These are phyloP conservation scores for Cariama cristata DNA, from an alignment of 2,113 vertebrate genomes.

Conservation along the genomic window DNA sequence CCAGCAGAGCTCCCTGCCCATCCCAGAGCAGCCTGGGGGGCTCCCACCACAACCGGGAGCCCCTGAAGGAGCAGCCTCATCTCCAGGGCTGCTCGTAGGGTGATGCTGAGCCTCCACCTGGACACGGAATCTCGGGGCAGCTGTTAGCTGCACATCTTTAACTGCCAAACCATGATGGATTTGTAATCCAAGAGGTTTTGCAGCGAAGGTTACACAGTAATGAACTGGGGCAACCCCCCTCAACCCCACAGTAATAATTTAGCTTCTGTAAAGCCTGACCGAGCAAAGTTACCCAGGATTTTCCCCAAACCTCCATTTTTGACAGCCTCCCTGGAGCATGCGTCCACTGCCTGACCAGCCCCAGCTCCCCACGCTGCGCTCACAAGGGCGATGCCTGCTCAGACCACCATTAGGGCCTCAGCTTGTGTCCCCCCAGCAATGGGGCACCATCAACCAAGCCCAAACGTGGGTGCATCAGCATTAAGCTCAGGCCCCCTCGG, in stretches of 20 bases:
- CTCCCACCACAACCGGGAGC: not conserved
- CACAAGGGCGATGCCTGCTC: not conserved
- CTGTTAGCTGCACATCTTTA: not conserved
- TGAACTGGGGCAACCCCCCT: not conserved
- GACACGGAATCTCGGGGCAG: fast-evolving
- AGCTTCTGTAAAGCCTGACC: not conserved
- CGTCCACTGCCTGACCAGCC: not conserved
- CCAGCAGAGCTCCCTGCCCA: not conserved
- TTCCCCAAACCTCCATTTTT: not conserved
- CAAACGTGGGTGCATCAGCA: not conserved
- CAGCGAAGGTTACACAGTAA: not conserved
- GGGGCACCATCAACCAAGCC: not conserved
- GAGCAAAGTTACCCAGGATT: not conserved
- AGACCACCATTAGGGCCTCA: not conserved
- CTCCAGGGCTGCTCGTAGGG: not conserved
- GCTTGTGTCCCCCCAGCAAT: not conserved
- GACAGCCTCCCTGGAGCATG: not conserved
- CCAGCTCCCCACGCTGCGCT: not conserved
- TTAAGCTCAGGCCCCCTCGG: not conserved
- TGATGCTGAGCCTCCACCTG: not conserved
- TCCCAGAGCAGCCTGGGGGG: not conserved
- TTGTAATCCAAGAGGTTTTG: not conserved
- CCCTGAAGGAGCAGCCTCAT: no score
- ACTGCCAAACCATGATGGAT: not conserved
- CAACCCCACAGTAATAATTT: not conserved